Evolutionary conservation across 2,888 invertebrate species (phyloP), one percentile per base, ranked within the genome.

Genomic region (Mycogona germanica): DNA sequence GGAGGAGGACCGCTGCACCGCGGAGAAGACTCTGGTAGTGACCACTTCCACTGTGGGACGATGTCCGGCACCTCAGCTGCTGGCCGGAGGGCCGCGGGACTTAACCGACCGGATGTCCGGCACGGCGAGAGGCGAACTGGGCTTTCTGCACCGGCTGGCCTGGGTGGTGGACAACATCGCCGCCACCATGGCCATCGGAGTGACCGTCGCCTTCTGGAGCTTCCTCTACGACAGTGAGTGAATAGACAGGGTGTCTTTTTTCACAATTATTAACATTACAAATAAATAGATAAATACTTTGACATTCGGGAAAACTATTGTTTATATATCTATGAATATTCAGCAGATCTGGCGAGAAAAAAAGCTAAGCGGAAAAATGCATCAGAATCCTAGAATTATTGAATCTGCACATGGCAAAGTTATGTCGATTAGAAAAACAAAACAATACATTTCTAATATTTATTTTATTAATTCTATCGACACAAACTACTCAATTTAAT

Each of bases 121-220:
- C 5, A 41, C 9, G 19, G 12, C 9, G 19, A 41, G n/a, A n/a
- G n/a, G n/a, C n/a, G 41, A 41, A 41, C 28, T 51, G 17, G 51
- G 41, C 3, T 26, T 41, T 40, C n/a, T 40, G 3, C 17, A 19
- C 19, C 44, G 32, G 5, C 17, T 46, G 17, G 28, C 37, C 19
- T 52, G 52, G 52, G 23, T 52, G 2, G 25, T 47, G n/a, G 52
- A 46, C 26, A 52, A 52, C 52, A 52, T 52, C 35, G 44, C 52
- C 6, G 19, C 45, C n/a, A 19, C 52, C 9, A 52, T 52, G 52
- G 52, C 52, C 46, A 32, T 52, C 35, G 52, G 45, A 23, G 52
- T 52, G 2, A 52, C 52, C 14, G 25, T 52, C 32, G 26, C 32
- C 14, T 52, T 29, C 25, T 52, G 52, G 52, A 37, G 19, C 30